These are phyloP conservation scores for Brachionus plicatilis DNA, from an alignment of 1,140 invertebrate genomes.

Conservation along the genomic window DNA sequence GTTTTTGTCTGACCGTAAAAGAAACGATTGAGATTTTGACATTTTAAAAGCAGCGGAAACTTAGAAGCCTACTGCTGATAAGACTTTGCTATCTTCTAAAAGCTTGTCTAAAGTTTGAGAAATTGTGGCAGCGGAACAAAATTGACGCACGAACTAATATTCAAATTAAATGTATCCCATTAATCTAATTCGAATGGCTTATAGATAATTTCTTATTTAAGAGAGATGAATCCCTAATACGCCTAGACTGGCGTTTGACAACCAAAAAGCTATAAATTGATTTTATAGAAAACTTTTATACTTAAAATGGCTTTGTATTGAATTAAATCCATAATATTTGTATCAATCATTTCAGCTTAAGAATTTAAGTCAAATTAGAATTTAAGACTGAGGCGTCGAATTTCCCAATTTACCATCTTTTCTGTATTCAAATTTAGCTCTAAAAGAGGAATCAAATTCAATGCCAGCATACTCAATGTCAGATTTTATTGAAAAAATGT, in stretches of 20 bases:
- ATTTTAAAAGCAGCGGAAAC: constrained; percentile 36
- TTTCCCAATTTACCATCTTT: not conserved
- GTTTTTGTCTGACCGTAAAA: constrained; percentile 4
- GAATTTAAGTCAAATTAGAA: not conserved
- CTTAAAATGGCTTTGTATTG: not conserved
- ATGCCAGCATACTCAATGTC: not conserved
- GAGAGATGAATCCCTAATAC: not conserved
- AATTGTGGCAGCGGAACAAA: constrained; percentile 13
- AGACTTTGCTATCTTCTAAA: not conserved
- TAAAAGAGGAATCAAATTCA: not conserved
- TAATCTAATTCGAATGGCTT: not conserved
- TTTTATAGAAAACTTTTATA: not conserved
- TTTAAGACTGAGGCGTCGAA: not conserved
- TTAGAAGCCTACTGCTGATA: not conserved
- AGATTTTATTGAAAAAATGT: not conserved
- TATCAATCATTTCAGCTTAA: not conserved
- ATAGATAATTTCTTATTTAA: not conserved
- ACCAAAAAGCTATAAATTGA: constrained; percentile 4
- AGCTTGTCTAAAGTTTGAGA: constrained; percentile 3
- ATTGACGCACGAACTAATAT: not conserved
- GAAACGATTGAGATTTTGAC: not conserved
- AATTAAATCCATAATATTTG: not conserved
- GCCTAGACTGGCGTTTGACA: not conserved
- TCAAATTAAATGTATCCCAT: not conserved
- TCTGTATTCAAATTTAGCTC: not conserved